These are phyloP conservation scores for Isotomurus palustris DNA, from an alignment of 2,888 invertebrate genomes.

Conservation along the genomic window DNA sequence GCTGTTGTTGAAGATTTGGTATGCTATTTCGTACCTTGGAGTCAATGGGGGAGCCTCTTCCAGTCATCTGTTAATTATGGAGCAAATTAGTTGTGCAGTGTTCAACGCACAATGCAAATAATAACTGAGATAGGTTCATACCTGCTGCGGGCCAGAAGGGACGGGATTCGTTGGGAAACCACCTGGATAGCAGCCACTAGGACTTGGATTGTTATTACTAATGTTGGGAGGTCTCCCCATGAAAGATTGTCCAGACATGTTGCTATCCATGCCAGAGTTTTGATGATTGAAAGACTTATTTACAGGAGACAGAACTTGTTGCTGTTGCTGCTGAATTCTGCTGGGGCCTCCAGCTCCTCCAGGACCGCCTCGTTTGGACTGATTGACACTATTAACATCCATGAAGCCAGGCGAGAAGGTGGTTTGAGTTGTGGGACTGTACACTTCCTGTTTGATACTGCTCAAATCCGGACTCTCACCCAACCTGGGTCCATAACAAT, in stretches of 20 bases:
- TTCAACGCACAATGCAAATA: not conserved
- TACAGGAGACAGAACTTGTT: constrained; percentile 29
- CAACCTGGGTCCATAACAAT: too few relatives aligned
- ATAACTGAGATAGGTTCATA: not conserved
- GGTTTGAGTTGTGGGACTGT: constrained; percentile 9
- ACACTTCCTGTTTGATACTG: constrained; percentile 11
- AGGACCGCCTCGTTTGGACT: not conserved
- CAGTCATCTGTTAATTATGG: constrained; percentile 5
- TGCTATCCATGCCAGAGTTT: constrained; percentile 9
- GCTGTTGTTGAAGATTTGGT: constrained; percentile 48
- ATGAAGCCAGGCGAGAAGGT: constrained; percentile 28
- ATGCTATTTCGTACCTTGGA: constrained; percentile 11
- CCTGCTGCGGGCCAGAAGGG: constrained; percentile 14
- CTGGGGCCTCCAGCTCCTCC: not conserved
- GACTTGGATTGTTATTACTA: constrained; percentile 8
- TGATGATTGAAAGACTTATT: constrained; percentile 44
- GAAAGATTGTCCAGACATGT: constrained; percentile 12
- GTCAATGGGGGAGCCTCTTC: constrained; percentile 13
- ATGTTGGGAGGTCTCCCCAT: not conserved
- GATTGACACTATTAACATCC: constrained; percentile 15
- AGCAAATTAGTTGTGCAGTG: not conserved
- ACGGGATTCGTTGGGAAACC: constrained; percentile 10
- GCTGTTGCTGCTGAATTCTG: not conserved
- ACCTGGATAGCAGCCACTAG: constrained; percentile 2
- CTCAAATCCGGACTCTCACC: too few relatives aligned